Conservation (phyloP, 53 echinoderm and acorn worm genomes). For the Temnopleurus reevesii region DNA sequence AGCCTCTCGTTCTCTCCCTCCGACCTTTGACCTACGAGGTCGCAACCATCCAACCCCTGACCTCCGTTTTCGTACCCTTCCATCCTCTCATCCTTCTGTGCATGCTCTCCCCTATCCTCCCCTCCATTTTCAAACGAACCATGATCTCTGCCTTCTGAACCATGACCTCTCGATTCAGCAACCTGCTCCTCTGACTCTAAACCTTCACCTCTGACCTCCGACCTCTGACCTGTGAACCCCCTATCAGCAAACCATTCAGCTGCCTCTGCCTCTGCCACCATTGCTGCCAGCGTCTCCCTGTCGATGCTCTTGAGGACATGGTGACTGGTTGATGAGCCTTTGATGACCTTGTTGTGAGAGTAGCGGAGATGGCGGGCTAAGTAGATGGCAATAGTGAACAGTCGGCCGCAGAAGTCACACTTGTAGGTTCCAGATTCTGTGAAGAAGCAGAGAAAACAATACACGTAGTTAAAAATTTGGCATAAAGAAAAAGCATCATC, state of each 20-base stretch:
- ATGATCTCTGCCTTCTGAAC: background rate
- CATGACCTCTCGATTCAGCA: background rate
- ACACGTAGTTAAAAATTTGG: too few species aligned
- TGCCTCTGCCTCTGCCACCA: background rate
- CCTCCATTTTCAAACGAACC: slow-evolving; percentile 6
- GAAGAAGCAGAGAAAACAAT: too few species aligned
- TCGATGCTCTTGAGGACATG: slow-evolving; percentile 50
- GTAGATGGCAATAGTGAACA: slow-evolving; percentile 54
- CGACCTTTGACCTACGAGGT: background rate
- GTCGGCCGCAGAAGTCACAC: slow-evolving; percentile 57
- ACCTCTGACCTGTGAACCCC: background rate
- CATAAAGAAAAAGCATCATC: too few species aligned
- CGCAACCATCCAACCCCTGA: background rate
- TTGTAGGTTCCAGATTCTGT: slow-evolving; percentile 39
- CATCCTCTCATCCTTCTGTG: background rate
- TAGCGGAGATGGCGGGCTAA: slow-evolving; percentile 52
- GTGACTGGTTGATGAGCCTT: slow-evolving; percentile 8
- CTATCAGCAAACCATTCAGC: background rate
- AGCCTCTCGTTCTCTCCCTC: background rate
- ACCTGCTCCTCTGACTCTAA: background rate
- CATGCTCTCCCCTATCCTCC: background rate
- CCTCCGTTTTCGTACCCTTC: background rate
- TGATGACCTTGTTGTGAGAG: slow-evolving; percentile 54
- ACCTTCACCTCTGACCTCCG: background rate
- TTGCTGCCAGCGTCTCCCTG: slow-evolving; percentile 30